A percentile compares a stretch with the other conserved stretches of the same genome.
Evolutionary conservation across 1,140 invertebrate species (phyloP).

Genomic region (Eciton burchellii): DNA sequence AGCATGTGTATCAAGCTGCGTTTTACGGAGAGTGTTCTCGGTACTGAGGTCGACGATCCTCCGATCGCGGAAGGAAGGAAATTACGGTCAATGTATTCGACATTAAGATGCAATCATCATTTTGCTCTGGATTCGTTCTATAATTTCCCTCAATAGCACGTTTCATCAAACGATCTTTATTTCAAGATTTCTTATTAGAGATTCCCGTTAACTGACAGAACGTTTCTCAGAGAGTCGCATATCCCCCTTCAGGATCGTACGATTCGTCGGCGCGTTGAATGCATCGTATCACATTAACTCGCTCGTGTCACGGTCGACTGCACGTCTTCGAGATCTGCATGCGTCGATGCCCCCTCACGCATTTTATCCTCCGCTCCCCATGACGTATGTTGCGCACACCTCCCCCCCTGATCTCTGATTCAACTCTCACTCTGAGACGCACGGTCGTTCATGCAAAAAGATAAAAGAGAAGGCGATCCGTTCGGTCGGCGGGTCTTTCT

Average conservation of each 20-base stretch:
- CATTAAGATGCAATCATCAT: neutral
- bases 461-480: constrained; percentile 50
- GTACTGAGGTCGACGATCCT: constrained; percentile 39
- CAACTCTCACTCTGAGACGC: constrained; percentile 40
- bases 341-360: constrained; percentile 44
- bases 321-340: constrained; percentile 68
- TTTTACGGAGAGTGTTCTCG: constrained; percentile 44
- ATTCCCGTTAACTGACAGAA: neutral
- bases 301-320: constrained; percentile 31
- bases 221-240: neutral
- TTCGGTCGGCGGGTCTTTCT: constrained; percentile 51
- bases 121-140: neutral
- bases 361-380: neutral
- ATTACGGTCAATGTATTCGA: neutral
- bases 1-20: constrained; percentile 62
- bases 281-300: constrained; percentile 15
- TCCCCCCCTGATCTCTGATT: constrained; percentile 10
- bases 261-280: constrained; percentile 40
- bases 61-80: neutral
- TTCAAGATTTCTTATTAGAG: neutral
- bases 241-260: neutral
- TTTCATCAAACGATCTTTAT: neutral
- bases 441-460: constrained; percentile 42
- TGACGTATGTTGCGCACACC: constrained; percentile 1
- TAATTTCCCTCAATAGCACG: neutral